Base-by-base conservation (phyloP, 2,888 invertebrate species). In the Nemoura dubitans region DNA sequence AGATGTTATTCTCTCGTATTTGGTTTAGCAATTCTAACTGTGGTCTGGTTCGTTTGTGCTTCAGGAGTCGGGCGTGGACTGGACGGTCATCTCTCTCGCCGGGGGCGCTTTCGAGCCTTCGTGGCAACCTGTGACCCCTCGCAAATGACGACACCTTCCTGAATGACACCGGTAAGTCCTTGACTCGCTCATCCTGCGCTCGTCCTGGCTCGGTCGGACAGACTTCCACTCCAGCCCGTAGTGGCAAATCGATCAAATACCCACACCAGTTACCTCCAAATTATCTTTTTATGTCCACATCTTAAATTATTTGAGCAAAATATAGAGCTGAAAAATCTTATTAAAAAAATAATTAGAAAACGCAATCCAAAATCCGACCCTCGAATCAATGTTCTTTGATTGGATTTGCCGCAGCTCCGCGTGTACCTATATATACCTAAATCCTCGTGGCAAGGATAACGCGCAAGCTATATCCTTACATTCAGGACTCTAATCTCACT, bases 121-220 rank as follows among this genome's bases (percentile, higher is more conserved):
- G 16, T 36, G 36, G 36, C 36, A 6, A 59, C 2, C 59, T 36
- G 36, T 36, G 36, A 36, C 36, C 36, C 14, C 59, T 59, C 59
- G 2, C 59, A 59, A 81, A 84, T 84, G 84, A 59, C 59, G 16
- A 76, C 84, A n/a, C 16, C 14, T 59, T 28, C 28, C 27, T 84
- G 84, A 84, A 84, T 84, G 84, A 84, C 84, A 84, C 84, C 84
- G 84, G 84, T 84, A 84, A 84, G 84, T 21, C 5, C 30, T 5
- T 6, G 27, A 81, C 59, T 59, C 21, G 14, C 21, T 59, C 16
- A 59, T 10, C 59, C 21, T 59, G 16, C 59, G 10, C 21, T 21
- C 3, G 59, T 21, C 21, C 21, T 10, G 36, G 36, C 36, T 10
- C 36, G 36, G 36, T 10, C 36, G 36, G 36, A 36, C 36, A 10